Evolutionary conservation across 2,888 invertebrate genomes (phyloP), one percentile per base, ranked within the genome.

Genomic region (Spilarctia lutea): DNA sequence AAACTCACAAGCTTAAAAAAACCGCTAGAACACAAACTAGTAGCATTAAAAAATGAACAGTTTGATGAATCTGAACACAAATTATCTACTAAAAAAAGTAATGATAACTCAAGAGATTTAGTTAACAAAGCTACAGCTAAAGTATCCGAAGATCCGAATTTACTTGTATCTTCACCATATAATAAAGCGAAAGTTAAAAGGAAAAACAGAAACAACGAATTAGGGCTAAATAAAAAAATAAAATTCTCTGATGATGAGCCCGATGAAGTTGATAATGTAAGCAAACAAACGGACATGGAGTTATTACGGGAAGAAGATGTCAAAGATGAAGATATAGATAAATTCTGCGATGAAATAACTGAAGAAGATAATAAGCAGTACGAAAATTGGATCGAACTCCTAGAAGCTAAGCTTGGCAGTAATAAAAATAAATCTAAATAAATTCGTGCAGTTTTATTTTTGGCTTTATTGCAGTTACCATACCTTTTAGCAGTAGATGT

Each of bases 271-370:
- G 39, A 73, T 42, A 67, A 65, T 33, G 6, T 60, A 68, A 27
- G n/a, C 39, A 65, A 16, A 74, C 76, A 76, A 16, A 84, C 78
- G 76, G 79, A 73, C 77, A 79, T 81, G 69, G 79, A 82, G 63
- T 77, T 81, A 72, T 60, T 85, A 70, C 88, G 89, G 76, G 87
- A 87, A 67, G 90, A 90, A 45, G 94, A 95, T 81, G 90, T 94
- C 1, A 92, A 89, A 79, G 95, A 96, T 76, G 95, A 94, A 85
- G 96, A 96, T 76, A 96, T 96, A 69, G 94, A 96, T 81, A 89
- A 89, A 72, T 96, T 93, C 86, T 94, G 94, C 85, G 93, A 94
- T 78, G 94, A 94, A 79, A 75, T 96, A 79, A 87, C 89, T 52
- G 93, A 93, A 68, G 92, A 94, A 85, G 94, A 94, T 81, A 95